Evolutionary conservation across 2,113 vertebrate genomes (phyloP).

Genomic region (Orthonyx spaldingii): DNA sequence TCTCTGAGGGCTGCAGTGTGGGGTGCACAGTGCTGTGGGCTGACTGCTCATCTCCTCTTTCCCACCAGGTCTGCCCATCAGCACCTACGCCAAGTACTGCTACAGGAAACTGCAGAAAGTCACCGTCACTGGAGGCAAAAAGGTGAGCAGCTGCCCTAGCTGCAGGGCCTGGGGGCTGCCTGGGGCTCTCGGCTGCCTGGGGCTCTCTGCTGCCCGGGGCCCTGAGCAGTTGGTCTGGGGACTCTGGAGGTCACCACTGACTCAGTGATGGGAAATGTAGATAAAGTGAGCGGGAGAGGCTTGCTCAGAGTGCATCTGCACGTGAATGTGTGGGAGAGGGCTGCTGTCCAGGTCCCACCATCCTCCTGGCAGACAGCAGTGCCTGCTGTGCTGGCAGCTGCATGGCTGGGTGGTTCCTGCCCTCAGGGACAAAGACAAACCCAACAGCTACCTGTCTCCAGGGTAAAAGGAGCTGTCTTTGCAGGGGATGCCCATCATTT

Average conservation of each 20-base stretch:
- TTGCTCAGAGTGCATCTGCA: not conserved
- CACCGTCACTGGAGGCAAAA: constrained; percentile 84
- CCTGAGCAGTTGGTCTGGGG: not conserved
- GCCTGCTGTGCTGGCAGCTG: not conserved
- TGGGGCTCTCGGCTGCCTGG: not conserved
- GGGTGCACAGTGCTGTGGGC: fast-evolving
- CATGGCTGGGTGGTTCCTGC: not conserved
- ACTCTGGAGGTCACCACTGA: not conserved
- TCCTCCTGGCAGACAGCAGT: not conserved
- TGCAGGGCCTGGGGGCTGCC: not conserved
- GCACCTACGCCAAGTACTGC: constrained; percentile 88
- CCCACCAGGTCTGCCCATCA: constrained; percentile 80
- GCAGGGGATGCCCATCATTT: not conserved
- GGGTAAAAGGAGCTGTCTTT: not conserved
- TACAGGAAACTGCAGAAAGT: constrained; percentile 88
- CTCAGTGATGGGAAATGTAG: not conserved
- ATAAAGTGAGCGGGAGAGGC: fast-evolving
- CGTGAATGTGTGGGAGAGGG: fast-evolving
- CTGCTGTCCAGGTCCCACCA: not conserved
- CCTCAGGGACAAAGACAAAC: not conserved
- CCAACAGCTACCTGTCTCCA: not conserved
- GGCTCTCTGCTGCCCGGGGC: not conserved
- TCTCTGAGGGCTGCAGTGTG: not conserved
- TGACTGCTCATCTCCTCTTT: not conserved
- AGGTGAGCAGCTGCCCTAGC: constrained; percentile 67